Base-by-base conservation (phyloP, 2,888 invertebrate genomes). In the Cremastinae sp. region DNA sequence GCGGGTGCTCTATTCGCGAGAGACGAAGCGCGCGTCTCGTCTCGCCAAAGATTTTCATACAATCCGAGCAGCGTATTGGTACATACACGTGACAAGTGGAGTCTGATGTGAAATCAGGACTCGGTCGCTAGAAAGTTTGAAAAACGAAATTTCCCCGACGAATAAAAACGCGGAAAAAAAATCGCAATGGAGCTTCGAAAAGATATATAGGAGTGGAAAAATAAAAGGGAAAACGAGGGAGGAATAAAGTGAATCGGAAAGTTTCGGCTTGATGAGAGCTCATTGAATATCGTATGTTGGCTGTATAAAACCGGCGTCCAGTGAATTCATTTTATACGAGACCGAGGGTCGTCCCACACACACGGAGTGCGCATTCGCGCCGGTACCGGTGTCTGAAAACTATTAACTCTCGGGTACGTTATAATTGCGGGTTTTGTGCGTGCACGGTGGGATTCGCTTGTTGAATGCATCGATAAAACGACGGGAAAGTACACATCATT, bases 1-100 rank as follows among this genome's bases (percentile, higher is more conserved):
- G 74, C 74, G 68, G 62, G 68, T 74, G 74, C 49, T n/a, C n/a
- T 35, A 69, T 69, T 56, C 56, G 64, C 49, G 64, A 35, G 74
- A 64, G 74, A n/a, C n/a, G n/a, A 28, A 28, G 28, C 62, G 35
- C 51, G 58, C 49, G 37, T 56, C 56, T 64, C 49, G 45, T 20
- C 41, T 56, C 43, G 20, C 28, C 28, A 28, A 58, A 18, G 12
- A 39, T 69, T 74, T 49, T 51, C 43, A 74, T 74, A 22, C 41
- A 64, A 74, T 69, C 47, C 51, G 14, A 51, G 64, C 56, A 39
- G 12, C 22, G 43, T 20, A 56, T 49, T 64, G 41, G 9, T 45
- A n/a, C 20, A 22, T 20, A 14, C 9, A 14, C 39, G 47, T 45
- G 35, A 28, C 10, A 28, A 14, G 18, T 20, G n/a, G 37, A 47